Percentiles rank a stretch among this genome's conserved stretches.
Evolutionary conservation across 2,113 vertebrate species (phyloP).

Genomic region (Megalops atlanticus): DNA sequence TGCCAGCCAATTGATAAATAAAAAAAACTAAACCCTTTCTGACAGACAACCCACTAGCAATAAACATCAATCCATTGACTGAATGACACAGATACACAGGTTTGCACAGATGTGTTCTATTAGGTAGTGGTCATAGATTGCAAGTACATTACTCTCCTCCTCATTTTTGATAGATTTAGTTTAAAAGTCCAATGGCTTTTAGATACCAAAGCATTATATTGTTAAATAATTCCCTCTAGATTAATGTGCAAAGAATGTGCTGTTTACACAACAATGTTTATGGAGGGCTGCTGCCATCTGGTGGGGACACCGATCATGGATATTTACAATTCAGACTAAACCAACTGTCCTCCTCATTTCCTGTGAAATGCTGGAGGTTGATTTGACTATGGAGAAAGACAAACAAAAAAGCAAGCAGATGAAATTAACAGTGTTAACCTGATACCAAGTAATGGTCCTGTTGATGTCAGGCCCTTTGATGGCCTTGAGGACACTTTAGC

Average conservation of each 20-base stretch:
- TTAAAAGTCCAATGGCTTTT: too few relatives aligned
- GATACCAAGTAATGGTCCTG: too few relatives aligned
- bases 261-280: background rate
- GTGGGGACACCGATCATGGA: background rate
- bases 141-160: background rate
- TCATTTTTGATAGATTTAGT: too few relatives aligned
- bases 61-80: background rate
- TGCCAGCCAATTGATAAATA: too few relatives aligned
- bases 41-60: background rate
- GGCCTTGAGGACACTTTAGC: too few relatives aligned
- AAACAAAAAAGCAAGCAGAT: background rate
- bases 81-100: background rate
- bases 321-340: too few relatives aligned
- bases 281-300: background rate
- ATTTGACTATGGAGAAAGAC: background rate
- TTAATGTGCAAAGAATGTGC: background rate
- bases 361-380: background rate
- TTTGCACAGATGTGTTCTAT: too few relatives aligned
- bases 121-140: background rate
- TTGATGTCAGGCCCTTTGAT: too few relatives aligned
- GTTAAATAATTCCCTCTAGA: background rate
- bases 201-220: background rate
- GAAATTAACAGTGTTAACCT: background rate
- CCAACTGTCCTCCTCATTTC: too few relatives aligned
- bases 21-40: background rate